phyloP scores from a whole-genome alignment of 2,113 vertebrate species.

The Silurus meridionalis region DNA sequence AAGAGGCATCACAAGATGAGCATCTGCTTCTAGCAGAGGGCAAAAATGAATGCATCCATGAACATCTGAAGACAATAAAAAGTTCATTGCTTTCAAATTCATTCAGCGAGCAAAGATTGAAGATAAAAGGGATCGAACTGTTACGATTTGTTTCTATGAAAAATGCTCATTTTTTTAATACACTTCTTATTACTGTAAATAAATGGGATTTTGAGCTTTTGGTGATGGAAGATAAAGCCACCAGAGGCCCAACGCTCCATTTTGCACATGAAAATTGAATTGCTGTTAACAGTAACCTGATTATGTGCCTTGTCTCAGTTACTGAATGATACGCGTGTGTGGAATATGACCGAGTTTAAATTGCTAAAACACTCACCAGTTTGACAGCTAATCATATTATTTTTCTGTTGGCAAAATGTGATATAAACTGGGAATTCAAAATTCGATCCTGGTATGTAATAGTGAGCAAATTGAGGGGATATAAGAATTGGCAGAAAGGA shows the following conservation, averaged over 20 bases:
- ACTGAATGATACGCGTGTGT: slow-evolving; percentile 17
- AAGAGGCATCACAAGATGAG: slow-evolving; percentile 34
- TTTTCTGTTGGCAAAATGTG: not conserved
- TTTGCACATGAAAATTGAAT: slow-evolving; percentile 65
- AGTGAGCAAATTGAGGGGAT: not conserved
- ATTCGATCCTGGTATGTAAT: not conserved
- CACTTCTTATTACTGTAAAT: not conserved
- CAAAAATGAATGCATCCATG: not conserved
- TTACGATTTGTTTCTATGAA: not conserved
- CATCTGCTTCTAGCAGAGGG: slow-evolving; percentile 18
- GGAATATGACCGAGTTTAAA: slow-evolving; percentile 57
- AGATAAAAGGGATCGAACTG: not conserved
- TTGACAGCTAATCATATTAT: slow-evolving; percentile 7
- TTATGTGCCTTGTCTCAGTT: slow-evolving; percentile 60
- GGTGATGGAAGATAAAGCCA: not conserved
- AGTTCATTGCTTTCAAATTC: too few relatives aligned
- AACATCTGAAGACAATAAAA: not conserved
- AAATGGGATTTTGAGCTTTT: slow-evolving; percentile 1
- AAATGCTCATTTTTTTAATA: not conserved
- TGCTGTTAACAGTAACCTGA: slow-evolving; percentile 59
- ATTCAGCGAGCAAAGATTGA: not conserved
- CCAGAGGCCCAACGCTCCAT: slow-evolving; percentile 45
- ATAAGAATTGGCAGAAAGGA: not conserved
- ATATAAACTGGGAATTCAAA: not conserved
- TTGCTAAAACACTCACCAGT: slow-evolving; percentile 42